Base-by-base conservation (phyloP, 2,113 vertebrate genomes). In the Pseudorasbora parva region DNA sequence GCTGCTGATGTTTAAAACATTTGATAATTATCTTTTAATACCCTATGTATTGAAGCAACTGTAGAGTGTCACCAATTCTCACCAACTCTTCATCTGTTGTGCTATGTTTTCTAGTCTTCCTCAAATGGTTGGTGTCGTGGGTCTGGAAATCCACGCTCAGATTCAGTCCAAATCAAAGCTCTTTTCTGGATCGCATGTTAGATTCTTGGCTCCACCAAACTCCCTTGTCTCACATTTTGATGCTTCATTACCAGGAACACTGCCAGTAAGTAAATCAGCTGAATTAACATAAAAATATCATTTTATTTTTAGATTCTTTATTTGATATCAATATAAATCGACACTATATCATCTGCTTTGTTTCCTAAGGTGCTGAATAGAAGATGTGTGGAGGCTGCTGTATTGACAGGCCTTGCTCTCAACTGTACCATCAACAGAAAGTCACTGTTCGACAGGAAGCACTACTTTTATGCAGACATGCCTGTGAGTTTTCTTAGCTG, bases 381-480 rank as follows among this genome's bases (percentile, higher is more conserved):
- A 89, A 95, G 95, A 86, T 99, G 98, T 68, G 97, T 99, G 0
- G 97, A 99, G 93, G 98, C 97, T 7, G 97, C 97, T 0, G 97
- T 98, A 86, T 96, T 97, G 95, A 99, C 98, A 27, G 96, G 94
- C 82, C 92, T 99, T 89, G 97, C 97, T 19, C 95, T 99, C 83
- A 95, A 95, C 91, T 99, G 98, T 90, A 92, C 86, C 85, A 96
- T 99, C 89, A 99, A 99, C 94, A 97, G 90, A 91, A 98, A 94
- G 92, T 99, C 97, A 23, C 90, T 96, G 77, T 99, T 99, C 92
- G 98, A 99, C 95, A 95, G 98, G 92, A 99, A 99, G 86, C 98
- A 99, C 93, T 99, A 99, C 92, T 99, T 99, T 93, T 99, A 99
- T 54, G 96, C 98, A 47, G 98, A 99, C 92, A 95, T 99, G 85